phyloP scores from a whole-genome alignment of 1,140 invertebrate species.

The Drosophila nigromelanica region DNA sequence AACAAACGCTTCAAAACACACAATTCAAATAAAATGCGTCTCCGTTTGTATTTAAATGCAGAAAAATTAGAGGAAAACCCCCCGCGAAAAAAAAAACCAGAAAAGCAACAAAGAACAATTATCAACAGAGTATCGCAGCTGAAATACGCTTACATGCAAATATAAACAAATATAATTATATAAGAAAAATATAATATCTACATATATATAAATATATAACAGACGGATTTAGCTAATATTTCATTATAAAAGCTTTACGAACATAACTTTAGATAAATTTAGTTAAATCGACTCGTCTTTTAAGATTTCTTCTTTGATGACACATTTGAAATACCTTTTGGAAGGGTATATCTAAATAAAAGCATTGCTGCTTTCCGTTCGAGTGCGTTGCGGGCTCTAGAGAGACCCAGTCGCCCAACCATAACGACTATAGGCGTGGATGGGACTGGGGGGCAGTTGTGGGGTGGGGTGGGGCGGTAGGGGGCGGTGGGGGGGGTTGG shows the following conservation, averaged over 20 bases:
- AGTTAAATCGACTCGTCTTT: too few species aligned
- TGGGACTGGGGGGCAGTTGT: neutral
- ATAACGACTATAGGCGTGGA: conserved; percentile 48
- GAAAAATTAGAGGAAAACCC: conserved; percentile 11
- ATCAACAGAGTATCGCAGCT: too few species aligned
- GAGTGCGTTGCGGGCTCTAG: conserved; percentile 47
- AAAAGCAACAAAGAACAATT: conserved; percentile 3
- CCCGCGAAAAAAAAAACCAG: conserved; percentile 11
- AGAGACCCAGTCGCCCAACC: conserved; percentile 59
- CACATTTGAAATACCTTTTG: too few species aligned
- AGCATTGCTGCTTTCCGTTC: conserved; percentile 63
- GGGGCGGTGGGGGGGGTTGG: neutral
- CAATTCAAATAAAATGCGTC: conserved; percentile 64
- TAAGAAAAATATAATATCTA: too few species aligned
- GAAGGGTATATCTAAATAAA: conserved; percentile 7
- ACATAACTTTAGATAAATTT: too few species aligned
- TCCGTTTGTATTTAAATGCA: conserved; percentile 25
- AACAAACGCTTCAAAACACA: conserved; percentile 68
- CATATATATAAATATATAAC: too few species aligned
- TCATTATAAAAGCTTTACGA: too few species aligned
- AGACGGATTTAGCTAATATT: too few species aligned
- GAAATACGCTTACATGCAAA: too few species aligned
- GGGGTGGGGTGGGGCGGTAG: neutral
- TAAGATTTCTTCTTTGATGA: too few species aligned
- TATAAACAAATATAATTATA: too few species aligned